A percentile compares a stretch with the other conserved stretches of the same genome.
These are phyloP conservation scores for Centropus unirufus DNA, from an alignment of 2,113 vertebrate species.

Conservation along the genomic window DNA sequence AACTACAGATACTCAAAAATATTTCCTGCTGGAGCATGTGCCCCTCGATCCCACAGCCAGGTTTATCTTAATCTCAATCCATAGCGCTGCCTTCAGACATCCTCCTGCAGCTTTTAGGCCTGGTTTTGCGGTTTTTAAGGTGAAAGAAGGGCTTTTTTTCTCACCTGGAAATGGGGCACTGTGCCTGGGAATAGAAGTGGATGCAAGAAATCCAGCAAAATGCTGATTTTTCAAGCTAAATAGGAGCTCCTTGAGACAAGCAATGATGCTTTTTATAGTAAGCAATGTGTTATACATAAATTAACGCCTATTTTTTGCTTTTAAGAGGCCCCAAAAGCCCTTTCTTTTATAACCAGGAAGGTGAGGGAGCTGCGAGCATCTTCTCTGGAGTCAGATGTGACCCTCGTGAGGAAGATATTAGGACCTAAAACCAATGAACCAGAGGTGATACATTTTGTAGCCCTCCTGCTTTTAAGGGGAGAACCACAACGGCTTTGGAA, in stretches of 20 bases:
- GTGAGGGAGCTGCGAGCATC: fast-evolving
- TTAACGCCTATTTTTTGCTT: background rate
- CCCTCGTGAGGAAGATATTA: fast-evolving
- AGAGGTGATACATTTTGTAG: background rate
- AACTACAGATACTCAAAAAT: background rate
- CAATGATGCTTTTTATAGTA: background rate
- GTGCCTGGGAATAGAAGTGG: fast-evolving
- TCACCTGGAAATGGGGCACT: background rate
- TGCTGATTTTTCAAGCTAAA: background rate
- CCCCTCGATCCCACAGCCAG: background rate
- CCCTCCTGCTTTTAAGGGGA: background rate
- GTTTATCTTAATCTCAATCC: background rate
- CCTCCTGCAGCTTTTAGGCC: background rate
- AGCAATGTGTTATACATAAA: background rate
- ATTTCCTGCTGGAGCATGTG: slow-evolving; percentile 47
- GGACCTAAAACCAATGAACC: background rate
- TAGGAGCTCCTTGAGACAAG: background rate
- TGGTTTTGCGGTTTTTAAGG: background rate
- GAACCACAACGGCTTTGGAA: background rate
- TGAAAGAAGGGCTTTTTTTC: background rate
- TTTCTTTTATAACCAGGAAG: background rate
- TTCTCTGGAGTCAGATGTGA: fast-evolving
- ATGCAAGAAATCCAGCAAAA: background rate
- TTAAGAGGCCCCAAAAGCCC: fast-evolving
- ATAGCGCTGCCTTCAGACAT: background rate